Evolutionary conservation across 1,140 invertebrate genomes (phyloP), one percentile per base, ranked within the genome.

Genomic region (Teleogryllus occipitalis): DNA sequence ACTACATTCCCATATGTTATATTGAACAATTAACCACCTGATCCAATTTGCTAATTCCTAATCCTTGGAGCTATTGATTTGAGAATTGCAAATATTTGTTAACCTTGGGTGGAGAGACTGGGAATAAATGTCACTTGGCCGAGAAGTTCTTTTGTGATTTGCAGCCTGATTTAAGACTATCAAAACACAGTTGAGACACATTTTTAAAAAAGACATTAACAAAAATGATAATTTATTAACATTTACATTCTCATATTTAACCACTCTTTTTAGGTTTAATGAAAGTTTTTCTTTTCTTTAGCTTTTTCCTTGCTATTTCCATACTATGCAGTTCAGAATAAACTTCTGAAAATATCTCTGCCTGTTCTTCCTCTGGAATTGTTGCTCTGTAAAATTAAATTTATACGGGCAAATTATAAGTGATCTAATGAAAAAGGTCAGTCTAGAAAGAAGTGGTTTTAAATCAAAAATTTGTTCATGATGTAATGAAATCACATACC

Each of bases 311-410:
- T 79, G 89, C 86, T 18, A 91, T 83, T 82, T 94, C 92, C 80
- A 94, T 83, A 80, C 91, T 87, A 82, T 93, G 90, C n/a, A 96
- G 84, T 83, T 95, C 90, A 47, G 90, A 88, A 82, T 93, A 89
- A 15, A 97, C 89, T 85, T 97, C 95, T n/a, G 90, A 87, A 88
- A 92, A 97, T 82, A 98, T 96, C 83, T 93, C 89, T 54, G 88
- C 88, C 85, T 96, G 95, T 81, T 98, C 95, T 86, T 97, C 95
- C 82, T 95, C 92, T 75, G 95, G 92, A 82, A 97, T 94, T 8
- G 93, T 94, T 83, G 89, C 86, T 83, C 92, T 93, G 84, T 48
- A 89, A 88, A 81, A 82, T 82, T 76, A 82, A 82, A 48, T 77
- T 15, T 75, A 81, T 39, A 39, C 5, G 5, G 5, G 27, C 54